These are phyloP conservation scores for Periplaneta americana DNA, from an alignment of 1,140 invertebrate genomes.

Conservation along the genomic window DNA sequence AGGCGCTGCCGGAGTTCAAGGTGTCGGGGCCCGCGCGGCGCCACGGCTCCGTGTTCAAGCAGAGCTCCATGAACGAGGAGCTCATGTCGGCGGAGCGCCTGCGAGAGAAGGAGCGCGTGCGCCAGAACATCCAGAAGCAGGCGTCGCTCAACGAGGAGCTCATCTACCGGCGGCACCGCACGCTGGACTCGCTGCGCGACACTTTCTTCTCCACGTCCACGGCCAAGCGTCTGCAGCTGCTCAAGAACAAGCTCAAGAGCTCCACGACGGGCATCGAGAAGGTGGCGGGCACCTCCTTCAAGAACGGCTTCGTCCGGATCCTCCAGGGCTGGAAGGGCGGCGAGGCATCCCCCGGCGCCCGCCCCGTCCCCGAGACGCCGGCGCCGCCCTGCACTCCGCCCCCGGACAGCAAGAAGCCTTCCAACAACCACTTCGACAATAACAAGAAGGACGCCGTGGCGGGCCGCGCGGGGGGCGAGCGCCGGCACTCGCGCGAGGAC, in stretches of 20 bases:
- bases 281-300: conserved; percentile 57
- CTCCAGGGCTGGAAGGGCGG: conserved; percentile 66
- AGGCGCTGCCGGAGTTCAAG: conserved; percentile 54
- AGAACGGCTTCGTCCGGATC: conserved; percentile 65
- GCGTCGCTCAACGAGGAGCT: conserved; percentile 83
- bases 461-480: conserved; percentile 37
- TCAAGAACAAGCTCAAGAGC: conserved; percentile 78
- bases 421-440: conserved; percentile 23
- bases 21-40: conserved; percentile 34
- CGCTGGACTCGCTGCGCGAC: conserved; percentile 66
- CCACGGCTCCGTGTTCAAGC: conserved; percentile 66
- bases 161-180: conserved; percentile 60
- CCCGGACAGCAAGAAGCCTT: conserved; percentile 25
- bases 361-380: conserved; percentile 11
- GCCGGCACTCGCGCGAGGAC: conserved; percentile 69
- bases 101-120: conserved; percentile 75
- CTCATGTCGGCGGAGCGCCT: conserved; percentile 77
- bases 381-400: conserved; percentile 16
- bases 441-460: conserved; percentile 31
- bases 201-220: conserved; percentile 64
- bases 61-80: conserved; percentile 84
- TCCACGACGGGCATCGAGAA: conserved; percentile 75
- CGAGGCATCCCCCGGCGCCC: conserved; percentile 31
- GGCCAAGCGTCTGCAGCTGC: conserved; percentile 71
- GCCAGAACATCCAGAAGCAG: conserved; percentile 82